These are phyloP conservation scores for Palythoa heliodiscus DNA, from an alignment of 92 coral and sea anemone species.

Conservation along the genomic window DNA sequence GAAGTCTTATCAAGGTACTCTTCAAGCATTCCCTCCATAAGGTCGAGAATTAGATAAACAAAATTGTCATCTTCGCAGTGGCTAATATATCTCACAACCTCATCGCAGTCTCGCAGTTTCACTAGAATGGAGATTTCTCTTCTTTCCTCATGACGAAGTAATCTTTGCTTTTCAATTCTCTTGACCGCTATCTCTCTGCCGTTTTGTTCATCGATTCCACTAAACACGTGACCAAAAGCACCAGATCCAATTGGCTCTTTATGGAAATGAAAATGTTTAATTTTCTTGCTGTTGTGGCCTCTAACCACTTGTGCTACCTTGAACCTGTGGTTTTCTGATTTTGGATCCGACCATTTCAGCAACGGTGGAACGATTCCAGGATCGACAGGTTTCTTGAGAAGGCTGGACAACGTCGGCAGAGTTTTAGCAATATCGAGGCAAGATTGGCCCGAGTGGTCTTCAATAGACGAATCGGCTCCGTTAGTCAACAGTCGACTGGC, in stretches of 20 bases:
- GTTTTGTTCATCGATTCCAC: conserved; percentile 41
- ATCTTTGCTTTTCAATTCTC: conserved; percentile 45
- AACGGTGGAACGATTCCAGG: not conserved
- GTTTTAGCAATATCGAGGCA: conserved; percentile 15
- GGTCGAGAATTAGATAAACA: conserved; percentile 36
- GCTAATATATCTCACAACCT: conserved; percentile 34
- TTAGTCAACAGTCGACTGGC: conserved; percentile 28
- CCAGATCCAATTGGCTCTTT: conserved; percentile 42
- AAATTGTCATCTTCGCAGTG: conserved; percentile 35
- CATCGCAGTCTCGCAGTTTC: conserved; percentile 31
- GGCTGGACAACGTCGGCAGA: not conserved
- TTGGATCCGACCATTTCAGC: conserved; percentile 38
- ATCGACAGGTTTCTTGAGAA: conserved; percentile 26
- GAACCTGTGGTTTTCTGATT: conserved; percentile 27
- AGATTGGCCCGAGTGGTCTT: conserved; percentile 7
- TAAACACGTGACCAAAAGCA: conserved; percentile 41
- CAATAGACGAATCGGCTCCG: conserved; percentile 17
- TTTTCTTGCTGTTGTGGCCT: conserved; percentile 28
- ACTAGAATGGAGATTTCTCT: conserved; percentile 40
- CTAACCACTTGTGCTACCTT: conserved; percentile 37
- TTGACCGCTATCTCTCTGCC: conserved; percentile 49
- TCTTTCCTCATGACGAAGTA: conserved; percentile 32
- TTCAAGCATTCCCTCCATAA: conserved; percentile 44
- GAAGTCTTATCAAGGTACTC: conserved; percentile 8
- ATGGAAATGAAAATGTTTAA: conserved; percentile 26